These are phyloP conservation scores for Cheilinus undulatus DNA, from an alignment of 2,113 vertebrate species.

Conservation along the genomic window DNA sequence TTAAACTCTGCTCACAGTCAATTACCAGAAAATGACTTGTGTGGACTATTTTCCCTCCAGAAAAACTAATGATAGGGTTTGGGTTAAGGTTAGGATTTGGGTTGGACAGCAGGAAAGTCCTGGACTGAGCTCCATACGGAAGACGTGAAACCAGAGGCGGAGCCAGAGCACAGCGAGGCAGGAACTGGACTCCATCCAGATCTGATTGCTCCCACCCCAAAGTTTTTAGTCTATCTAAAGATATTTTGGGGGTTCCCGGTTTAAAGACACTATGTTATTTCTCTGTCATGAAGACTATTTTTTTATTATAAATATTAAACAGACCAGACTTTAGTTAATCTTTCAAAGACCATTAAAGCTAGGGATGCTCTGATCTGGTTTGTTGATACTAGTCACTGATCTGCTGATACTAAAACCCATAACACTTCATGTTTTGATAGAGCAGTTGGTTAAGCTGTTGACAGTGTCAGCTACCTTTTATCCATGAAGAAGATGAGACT, in stretches of 20 bases:
- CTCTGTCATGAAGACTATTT: not conserved
- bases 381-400: no score
- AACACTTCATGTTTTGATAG: no score
- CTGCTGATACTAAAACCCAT: no score
- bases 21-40: conserved; percentile 80
- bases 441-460: no score
- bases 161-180: conserved; percentile 48
- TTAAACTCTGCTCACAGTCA: conserved; percentile 78
- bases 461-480: no score
- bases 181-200: conserved; percentile 53
- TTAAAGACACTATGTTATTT: not conserved
- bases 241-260: conserved; percentile 4
- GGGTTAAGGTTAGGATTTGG: conserved; percentile 74
- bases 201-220: conserved; percentile 50
- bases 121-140: conserved; percentile 69
- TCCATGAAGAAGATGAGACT: no score
- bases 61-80: conserved; percentile 78
- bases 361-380: no score
- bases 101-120: conserved; percentile 72
- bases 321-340: not conserved
- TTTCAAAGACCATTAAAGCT: no score
- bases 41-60: conserved; percentile 69
- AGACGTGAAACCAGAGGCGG: conserved; percentile 59
- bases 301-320: not conserved
- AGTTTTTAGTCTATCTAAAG: conserved; percentile 18